phyloP scores from a whole-genome alignment of 2,113 vertebrate genomes.

The Malaclemys terrapin region DNA sequence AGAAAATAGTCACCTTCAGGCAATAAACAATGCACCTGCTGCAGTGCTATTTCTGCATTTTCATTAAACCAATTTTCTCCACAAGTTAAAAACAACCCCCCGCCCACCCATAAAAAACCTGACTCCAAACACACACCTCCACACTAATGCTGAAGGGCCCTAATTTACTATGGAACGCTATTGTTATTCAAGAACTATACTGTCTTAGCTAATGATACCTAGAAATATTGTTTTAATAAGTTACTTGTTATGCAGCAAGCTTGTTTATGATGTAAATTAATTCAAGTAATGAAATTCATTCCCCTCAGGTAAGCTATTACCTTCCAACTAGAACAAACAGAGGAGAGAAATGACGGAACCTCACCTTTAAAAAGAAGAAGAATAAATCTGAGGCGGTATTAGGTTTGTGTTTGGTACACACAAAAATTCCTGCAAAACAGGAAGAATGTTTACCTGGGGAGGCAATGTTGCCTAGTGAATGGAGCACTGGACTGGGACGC shows the following conservation, averaged over 20 bases:
- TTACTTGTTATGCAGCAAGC: background rate
- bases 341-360: fast-evolving
- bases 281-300: background rate
- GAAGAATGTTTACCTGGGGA: fast-evolving
- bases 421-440: background rate
- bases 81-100: background rate
- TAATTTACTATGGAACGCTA: background rate
- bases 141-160: background rate
- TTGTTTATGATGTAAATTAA: background rate
- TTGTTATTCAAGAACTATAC: background rate
- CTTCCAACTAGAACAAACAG: background rate
- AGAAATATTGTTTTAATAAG: background rate
- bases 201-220: background rate
- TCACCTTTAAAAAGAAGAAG: background rate
- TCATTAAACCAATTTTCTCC: background rate
- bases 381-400: fast-evolving
- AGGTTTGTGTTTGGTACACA: background rate
- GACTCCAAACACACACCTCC: background rate
- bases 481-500: background rate
- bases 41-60: background rate
- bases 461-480: background rate
- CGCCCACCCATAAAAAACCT: background rate
- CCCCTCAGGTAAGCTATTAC: background rate
- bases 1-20: background rate
- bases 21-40: background rate